Base-by-base conservation (phyloP, 2,113 vertebrate genomes). In the Vireo altiloquus region DNA sequence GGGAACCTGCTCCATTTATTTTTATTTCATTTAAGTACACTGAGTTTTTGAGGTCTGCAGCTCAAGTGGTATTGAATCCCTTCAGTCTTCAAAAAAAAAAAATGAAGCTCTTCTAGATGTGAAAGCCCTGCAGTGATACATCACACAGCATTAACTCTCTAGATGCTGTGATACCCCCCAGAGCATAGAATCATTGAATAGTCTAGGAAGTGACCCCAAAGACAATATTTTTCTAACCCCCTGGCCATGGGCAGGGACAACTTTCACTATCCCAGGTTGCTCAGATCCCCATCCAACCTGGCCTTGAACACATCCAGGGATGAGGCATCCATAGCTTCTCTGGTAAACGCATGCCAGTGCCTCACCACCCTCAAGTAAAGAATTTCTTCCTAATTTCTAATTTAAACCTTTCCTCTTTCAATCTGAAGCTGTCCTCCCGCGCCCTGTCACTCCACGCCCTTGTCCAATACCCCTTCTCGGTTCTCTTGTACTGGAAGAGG, bases 71-170 rank as follows among this genome's bases (percentile, higher is more conserved):
- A 35, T 90, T 81, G 42, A 84, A 87, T 95, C 63, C 13, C 60
- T 78, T 91, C 59, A 80, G 54, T 75, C 71, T 94, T 46, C 79
- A 96, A 91, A 95, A 92, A 91, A 95, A 92, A 85, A 33, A 95
- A 83, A 88, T 88, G 61, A 84, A 61, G 8, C 39, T 70, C 40
- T 60, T 94, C 47, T 78, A 42, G 64, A 27, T 59, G 40, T 19
- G 63, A 72, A 93, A 96, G 56, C 49, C 69, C 22, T 13, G 0
- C 22, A 52, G 13, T 33, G 61, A 82, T 64, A n/a, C 12, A 44
- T 69, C 46, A 17, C 42, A 30, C 16, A 57, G 44, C 20, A 72
- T 80, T 83, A 92, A 93, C 47, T 40, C 39, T 44, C 47, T 70
- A 47, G 9, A 30, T 50, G 15, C 40, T 56, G n/a, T 47, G 70